These are phyloP conservation scores for Andricus quercusramuli DNA, from an alignment of 2,888 invertebrate genomes.

Conservation along the genomic window DNA sequence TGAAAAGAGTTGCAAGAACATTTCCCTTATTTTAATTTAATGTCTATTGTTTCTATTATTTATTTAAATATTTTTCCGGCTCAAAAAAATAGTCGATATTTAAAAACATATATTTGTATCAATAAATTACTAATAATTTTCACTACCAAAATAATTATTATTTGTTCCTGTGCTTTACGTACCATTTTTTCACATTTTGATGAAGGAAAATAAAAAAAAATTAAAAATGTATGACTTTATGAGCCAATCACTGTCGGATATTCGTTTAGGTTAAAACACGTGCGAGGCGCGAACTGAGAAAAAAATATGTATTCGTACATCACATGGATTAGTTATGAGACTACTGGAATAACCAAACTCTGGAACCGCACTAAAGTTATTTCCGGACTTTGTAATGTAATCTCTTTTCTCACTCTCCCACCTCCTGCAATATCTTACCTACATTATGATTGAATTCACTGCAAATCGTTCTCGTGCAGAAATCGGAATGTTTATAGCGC, in stretches of 20 bases:
- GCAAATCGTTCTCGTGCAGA: conserved; percentile 13
- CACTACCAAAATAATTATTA: background rate
- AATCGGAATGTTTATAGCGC: conserved; percentile 32
- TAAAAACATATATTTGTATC: background rate
- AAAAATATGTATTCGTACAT: background rate
- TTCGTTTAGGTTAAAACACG: background rate
- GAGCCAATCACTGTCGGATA: background rate
- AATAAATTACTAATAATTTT: background rate
- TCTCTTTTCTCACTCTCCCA: conserved; percentile 56
- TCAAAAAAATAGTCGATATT: background rate
- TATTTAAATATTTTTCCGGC: background rate
- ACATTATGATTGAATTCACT: conserved; percentile 46
- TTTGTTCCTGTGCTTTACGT: background rate
- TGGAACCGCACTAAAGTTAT: conserved; percentile 69
- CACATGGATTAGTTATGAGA: conserved; percentile 1
- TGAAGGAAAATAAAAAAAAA: background rate
- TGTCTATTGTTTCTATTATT: too few species aligned
- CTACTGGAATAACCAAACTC: conserved; percentile 54
- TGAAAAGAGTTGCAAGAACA: background rate
- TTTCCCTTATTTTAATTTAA: background rate
- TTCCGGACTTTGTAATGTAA: conserved; percentile 66
- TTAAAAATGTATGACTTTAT: background rate
- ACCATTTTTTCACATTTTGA: background rate
- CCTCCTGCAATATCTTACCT: conserved; percentile 46
- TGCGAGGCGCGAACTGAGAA: background rate